A percentile compares a stretch with the other conserved stretches of the same genome.
Evolutionary conservation across 2,797 vertebrate species (phyloP).

Genomic region (Enteromius anoplus): DNA sequence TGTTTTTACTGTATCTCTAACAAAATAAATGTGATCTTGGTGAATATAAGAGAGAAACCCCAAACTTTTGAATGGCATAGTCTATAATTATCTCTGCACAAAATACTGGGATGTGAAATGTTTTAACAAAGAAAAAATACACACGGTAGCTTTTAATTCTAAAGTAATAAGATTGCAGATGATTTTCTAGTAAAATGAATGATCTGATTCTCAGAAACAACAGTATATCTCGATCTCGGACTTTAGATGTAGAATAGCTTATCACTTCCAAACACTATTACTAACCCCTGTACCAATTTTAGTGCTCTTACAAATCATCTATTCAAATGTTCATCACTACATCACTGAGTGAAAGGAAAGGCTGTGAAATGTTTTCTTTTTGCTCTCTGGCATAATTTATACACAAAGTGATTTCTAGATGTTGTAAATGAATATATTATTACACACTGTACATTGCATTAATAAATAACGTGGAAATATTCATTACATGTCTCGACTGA

Average conservation of each 20-base stretch:
- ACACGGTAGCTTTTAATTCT: conserved; percentile 1
- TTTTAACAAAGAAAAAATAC: background rate
- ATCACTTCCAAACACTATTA: conserved; percentile 50
- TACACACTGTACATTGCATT: conserved; percentile 73
- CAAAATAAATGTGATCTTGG: background rate
- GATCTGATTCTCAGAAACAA: background rate
- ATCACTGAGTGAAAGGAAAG: conserved; percentile 56
- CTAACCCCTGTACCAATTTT: conserved; percentile 51
- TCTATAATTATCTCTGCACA: background rate
- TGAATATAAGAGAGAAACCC: background rate
- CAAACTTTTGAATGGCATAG: background rate
- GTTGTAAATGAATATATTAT: conserved; percentile 78
- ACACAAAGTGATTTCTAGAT: conserved; percentile 76
- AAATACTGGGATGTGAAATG: background rate
- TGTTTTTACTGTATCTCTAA: background rate
- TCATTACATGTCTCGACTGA: conserved; percentile 35
- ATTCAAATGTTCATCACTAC: conserved; percentile 57
- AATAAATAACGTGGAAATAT: conserved; percentile 73
- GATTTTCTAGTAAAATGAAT: background rate
- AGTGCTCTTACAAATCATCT: conserved; percentile 46
- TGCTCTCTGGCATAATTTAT: conserved; percentile 73
- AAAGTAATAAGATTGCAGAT: background rate
- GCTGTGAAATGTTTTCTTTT: conserved; percentile 62
- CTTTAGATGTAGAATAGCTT: conserved; percentile 10
- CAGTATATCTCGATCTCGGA: background rate